phyloP scores from a whole-genome alignment of 2,888 invertebrate species.

The Rhabditoides inermis region DNA sequence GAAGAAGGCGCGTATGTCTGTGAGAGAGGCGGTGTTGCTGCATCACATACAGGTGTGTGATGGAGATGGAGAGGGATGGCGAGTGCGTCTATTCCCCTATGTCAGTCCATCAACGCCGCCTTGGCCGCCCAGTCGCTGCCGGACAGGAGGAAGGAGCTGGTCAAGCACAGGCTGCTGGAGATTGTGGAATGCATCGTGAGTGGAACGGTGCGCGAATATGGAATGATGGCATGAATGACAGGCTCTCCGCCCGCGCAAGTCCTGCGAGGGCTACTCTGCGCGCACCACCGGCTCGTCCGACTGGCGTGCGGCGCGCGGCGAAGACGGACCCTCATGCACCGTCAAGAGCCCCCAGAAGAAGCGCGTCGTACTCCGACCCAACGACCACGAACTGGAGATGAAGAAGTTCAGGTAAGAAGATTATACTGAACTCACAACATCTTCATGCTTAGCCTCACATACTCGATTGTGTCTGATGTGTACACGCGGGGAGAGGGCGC shows the following conservation, averaged over 20 bases:
- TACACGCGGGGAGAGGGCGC: too few relatives aligned
- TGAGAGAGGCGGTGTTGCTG: constrained; percentile 27
- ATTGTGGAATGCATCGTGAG: constrained; percentile 64
- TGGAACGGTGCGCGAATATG: constrained; percentile 5
- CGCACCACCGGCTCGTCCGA: constrained; percentile 73
- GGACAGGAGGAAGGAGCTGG: constrained; percentile 42
- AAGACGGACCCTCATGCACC: constrained; percentile 58
- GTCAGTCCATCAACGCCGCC: too few relatives aligned
- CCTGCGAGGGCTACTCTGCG: constrained; percentile 56
- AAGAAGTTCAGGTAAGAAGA: constrained; percentile 12
- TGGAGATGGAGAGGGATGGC: too few relatives aligned
- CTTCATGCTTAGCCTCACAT: too few relatives aligned
- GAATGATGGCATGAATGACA: background rate
- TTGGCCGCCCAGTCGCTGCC: too few relatives aligned
- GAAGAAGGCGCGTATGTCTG: constrained; percentile 56
- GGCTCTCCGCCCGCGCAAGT: constrained; percentile 6
- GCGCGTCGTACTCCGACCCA: constrained; percentile 45
- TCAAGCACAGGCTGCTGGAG: constrained; percentile 59
- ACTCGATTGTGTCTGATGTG: too few relatives aligned
- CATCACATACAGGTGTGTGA: too few relatives aligned
- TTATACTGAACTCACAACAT: too few relatives aligned
- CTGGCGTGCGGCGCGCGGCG: constrained; percentile 76
- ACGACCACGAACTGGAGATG: constrained; percentile 46
- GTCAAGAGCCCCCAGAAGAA: background rate
- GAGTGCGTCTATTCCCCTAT: too few relatives aligned